Percentiles rank a stretch among this genome's conserved stretches.
Conservation (phyloP, 2,797 vertebrate species). For the Cuculus canorus region DNA sequence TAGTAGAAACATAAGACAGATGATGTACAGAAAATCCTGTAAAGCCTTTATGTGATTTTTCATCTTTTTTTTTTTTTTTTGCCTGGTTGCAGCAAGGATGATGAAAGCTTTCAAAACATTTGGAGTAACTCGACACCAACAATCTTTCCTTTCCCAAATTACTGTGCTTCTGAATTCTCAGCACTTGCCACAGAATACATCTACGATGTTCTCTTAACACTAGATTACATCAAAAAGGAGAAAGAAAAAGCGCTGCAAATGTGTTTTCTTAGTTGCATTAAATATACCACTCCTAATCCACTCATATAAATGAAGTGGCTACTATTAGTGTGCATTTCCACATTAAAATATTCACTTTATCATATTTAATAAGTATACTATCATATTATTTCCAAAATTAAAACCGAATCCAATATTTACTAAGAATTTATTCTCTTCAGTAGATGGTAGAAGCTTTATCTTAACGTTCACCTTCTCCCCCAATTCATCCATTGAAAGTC, state of each 20-base stretch:
- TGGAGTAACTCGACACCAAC: slow-evolving; percentile 49
- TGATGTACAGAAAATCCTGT: not conserved
- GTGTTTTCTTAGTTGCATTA: not conserved
- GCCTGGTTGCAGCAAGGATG: not conserved
- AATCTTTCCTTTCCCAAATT: slow-evolving; percentile 39
- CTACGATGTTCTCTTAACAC: not conserved
- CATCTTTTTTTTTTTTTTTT: not conserved
- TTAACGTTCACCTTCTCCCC: not conserved
- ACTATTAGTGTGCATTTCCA: not conserved
- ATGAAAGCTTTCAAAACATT: slow-evolving; percentile 65
- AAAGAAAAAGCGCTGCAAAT: not conserved
- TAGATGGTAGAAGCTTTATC: not conserved
- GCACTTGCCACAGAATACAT: not conserved
- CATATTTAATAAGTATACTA: not conserved
- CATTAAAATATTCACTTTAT: not conserved
- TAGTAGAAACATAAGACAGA: not conserved
- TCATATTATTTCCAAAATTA: not conserved
- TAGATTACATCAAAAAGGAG: not conserved
- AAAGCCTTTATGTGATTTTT: not conserved
- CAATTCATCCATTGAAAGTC: not conserved
- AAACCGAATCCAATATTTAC: not conserved
- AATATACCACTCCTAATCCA: not conserved
- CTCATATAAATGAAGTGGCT: not conserved
- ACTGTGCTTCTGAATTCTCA: slow-evolving; percentile 27
- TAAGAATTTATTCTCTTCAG: not conserved